A percentile compares a stretch with the other conserved stretches of the same genome.
Conservation (phyloP, 1,140 invertebrate genomes). For the Alviniconcha marisindica region DNA sequence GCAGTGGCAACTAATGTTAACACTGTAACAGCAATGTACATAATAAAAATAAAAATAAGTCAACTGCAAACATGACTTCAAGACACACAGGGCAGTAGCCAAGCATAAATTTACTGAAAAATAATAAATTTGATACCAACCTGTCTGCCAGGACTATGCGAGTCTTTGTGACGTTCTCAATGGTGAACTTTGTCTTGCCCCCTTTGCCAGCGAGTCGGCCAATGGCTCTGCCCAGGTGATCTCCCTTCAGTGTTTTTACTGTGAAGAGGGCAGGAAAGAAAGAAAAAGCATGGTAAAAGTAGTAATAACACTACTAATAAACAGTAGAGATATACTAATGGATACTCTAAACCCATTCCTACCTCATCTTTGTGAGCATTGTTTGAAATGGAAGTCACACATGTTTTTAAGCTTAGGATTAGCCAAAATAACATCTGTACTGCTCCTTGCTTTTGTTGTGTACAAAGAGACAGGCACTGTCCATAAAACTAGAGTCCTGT, state of each 20-base stretch:
- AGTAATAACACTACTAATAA: no score
- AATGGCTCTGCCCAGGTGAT: constrained; percentile 96
- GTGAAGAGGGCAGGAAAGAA: constrained; percentile 6
- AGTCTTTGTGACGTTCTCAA: constrained; percentile 99
- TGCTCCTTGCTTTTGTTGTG: no score
- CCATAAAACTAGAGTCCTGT: no score
- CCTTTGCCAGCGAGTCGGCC: constrained; percentile 98
- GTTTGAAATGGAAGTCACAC: no score
- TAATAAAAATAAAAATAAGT: not conserved
- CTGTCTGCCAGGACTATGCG: constrained; percentile 97
- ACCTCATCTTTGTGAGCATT: no score
- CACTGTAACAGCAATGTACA: no score
- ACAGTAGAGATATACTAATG: no score
- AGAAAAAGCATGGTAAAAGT: not conserved
- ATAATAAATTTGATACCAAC: constrained; percentile 51
- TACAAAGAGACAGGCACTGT: no score
- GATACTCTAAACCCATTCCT: no score
- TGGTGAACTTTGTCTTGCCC: constrained; percentile 97
- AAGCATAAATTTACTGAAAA: not conserved
- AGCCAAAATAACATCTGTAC: no score
- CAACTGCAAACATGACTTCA: not conserved
- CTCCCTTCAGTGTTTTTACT: constrained; percentile 96
- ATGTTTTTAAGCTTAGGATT: no score
- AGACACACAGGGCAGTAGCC: no score
- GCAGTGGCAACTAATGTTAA: not conserved